A percentile compares a stretch with the other conserved stretches of the same genome.
phyloP scores from a whole-genome alignment of 92 coral and sea anemone genomes.

The Parazoanthus atlanticus region DNA sequence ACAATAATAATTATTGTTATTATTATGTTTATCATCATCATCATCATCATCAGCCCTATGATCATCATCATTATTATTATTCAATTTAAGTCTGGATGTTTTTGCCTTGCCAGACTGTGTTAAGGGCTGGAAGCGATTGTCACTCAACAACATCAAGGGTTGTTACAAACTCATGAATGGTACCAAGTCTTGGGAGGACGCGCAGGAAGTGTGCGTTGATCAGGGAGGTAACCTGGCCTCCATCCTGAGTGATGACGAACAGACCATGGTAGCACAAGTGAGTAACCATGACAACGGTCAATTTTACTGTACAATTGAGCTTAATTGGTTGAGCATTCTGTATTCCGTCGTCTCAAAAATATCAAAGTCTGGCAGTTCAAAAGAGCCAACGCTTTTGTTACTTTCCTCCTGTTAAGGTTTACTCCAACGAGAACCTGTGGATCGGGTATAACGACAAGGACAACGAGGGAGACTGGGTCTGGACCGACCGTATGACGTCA shows the following conservation, averaged over 20 bases:
- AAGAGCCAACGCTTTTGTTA: too few species aligned
- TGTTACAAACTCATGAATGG: constrained; percentile 85
- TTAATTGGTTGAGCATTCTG: too few species aligned
- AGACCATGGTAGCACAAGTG: constrained; percentile 97
- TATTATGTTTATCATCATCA: too few species aligned
- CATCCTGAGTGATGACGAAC: constrained; percentile 93
- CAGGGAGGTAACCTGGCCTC: constrained; percentile 86
- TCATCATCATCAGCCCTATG: too few species aligned
- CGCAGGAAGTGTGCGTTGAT: constrained; percentile 77
- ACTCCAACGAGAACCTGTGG: constrained; percentile 89
- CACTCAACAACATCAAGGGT: constrained; percentile 86
- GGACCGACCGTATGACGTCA: constrained; percentile 95
- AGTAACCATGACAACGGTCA: not conserved
- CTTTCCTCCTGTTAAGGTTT: constrained; percentile 59
- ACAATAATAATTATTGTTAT: too few species aligned
- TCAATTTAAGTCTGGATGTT: not conserved
- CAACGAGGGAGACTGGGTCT: constrained; percentile 99
- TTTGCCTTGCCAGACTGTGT: constrained; percentile 67
- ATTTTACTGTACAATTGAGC: not conserved
- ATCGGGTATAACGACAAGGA: constrained; percentile 97
- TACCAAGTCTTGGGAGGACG: constrained; percentile 83
- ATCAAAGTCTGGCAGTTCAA: too few species aligned
- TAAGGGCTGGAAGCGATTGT: constrained; percentile 88
- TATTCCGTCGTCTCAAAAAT: too few species aligned
- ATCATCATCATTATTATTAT: too few species aligned